These are phyloP conservation scores for Rhynchotus rufescens DNA, from an alignment of 2,797 vertebrate genomes.

Conservation along the genomic window DNA sequence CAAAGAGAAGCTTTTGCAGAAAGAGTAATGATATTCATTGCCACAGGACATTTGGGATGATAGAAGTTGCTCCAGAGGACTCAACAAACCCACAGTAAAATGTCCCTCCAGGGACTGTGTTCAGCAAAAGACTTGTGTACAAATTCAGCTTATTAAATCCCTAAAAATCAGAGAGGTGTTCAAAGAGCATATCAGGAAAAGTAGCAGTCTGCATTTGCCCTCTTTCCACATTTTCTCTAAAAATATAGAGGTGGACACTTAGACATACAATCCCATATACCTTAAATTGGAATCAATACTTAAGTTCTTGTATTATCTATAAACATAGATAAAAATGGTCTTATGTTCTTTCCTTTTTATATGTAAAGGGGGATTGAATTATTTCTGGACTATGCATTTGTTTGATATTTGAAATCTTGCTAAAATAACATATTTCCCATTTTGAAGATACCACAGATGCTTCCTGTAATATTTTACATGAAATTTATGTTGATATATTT, in stretches of 20 bases:
- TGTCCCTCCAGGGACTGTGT: background rate
- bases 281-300: background rate
- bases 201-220: background rate
- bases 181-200: background rate
- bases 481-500: background rate
- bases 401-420: background rate
- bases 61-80: background rate
- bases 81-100: background rate
- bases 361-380: background rate
- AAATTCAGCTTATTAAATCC: background rate
- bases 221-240: background rate
- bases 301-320: background rate
- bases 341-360: background rate
- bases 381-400: background rate
- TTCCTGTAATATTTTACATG: background rate
- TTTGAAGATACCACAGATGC: background rate
- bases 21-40: background rate
- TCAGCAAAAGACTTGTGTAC: background rate
- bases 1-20: background rate
- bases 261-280: background rate
- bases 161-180: background rate
- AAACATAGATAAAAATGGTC: background rate
- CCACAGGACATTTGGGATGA: fast-evolving
- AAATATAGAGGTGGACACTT: background rate
- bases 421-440: background rate